Evolutionary conservation across 2,113 vertebrate genomes (phyloP).

Genomic region (Paramormyrops kingsleyae): DNA sequence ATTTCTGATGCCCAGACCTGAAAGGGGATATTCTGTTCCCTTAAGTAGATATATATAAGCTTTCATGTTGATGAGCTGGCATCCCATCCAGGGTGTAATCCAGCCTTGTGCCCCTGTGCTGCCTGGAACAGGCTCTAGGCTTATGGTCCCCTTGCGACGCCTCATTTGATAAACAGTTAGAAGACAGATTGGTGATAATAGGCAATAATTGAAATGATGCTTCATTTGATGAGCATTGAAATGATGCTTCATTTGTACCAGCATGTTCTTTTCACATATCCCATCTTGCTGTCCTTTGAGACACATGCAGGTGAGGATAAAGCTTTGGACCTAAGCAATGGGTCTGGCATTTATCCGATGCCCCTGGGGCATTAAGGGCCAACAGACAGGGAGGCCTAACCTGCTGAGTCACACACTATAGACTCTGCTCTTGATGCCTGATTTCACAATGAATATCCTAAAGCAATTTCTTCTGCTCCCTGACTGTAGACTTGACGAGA

Average conservation of each 20-base stretch:
- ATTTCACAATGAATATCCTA: neutral
- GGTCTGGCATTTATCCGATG: neutral
- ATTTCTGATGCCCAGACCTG: neutral
- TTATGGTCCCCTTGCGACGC: neutral
- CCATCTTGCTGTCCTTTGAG: neutral
- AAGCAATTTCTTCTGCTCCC: neutral
- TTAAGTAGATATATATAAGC: neutral
- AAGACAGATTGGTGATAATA: neutral
- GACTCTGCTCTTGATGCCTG: neutral
- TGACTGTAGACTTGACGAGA: conserved; percentile 70
- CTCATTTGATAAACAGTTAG: neutral
- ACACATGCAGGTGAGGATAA: neutral
- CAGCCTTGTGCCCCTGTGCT: neutral
- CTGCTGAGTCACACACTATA: neutral
- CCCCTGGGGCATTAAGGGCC: neutral
- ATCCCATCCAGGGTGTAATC: neutral
- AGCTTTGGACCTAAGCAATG: neutral
- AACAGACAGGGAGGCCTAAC: neutral
- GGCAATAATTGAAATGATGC: neutral
- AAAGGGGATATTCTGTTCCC: neutral
- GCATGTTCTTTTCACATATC: neutral
- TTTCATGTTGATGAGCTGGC: neutral
- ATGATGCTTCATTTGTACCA: neutral
- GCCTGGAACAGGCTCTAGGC: neutral
- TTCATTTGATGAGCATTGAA: neutral